Base-by-base conservation (phyloP, 2,113 vertebrate species). In the Brachypodius melanocephalos region DNA sequence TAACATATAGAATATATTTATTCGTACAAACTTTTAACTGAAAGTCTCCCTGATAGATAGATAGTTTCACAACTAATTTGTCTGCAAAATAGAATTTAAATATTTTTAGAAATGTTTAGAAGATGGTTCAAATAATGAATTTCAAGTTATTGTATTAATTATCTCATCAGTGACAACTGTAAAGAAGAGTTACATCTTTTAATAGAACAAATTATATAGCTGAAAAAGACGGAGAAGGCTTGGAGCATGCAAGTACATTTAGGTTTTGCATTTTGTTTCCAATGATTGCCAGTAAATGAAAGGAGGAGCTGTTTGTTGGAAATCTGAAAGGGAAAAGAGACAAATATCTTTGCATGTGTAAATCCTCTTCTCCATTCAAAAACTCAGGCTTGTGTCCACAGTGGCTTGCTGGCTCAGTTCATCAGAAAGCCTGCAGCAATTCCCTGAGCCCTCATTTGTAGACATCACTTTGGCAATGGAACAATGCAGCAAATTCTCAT, bases 361-460 rank as follows among this genome's bases (percentile, higher is more conserved):
- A 94, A 94, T 88, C 57, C 59, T 80, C 43, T 68, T 87, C 90
- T 87, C 91, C 61, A 84, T 94, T 97, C 59, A 81, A 72, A 93
- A 94, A 72, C 73, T 93, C 77, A 59, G 15, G 62, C 66, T 95
- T 85, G 48, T 93, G 89, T 93, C 95, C 94, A 85, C 75, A 88
- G 91, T 51, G 89, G 68, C 17, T 85, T 85, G 63, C 88, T 86
- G 69, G 57, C 55, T 76, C 69, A 88, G 71, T 57, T 95, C 42
- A 26, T 85, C 59, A 68, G 55, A 96, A 97, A 96, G 72, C 55
- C 87, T 79, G 17, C 67, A 75, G 42, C 29, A 75, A 88, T 78
- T 87, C 66, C 71, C 62, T 51, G 25, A 68, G 67, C 58, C 68
- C 86, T 96, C 65, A 88, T 88, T 74, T 91, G 61, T 51, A 93